Base-by-base conservation (phyloP, 2,888 invertebrate species). In the Ischnus inquisitorius region DNA sequence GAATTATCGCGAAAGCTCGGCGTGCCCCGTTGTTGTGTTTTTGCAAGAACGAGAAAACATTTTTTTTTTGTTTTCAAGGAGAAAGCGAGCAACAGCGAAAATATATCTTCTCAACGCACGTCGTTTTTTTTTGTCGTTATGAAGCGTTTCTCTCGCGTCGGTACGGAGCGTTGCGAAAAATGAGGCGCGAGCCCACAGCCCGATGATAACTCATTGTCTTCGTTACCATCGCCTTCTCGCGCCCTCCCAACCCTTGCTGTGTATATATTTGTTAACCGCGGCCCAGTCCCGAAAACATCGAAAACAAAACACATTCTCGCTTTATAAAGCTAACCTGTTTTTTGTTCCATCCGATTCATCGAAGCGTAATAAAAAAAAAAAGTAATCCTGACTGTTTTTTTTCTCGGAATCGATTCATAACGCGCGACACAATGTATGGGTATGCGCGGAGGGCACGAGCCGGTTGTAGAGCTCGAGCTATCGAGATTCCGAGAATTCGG, bases 371-470 rank as follows among this genome's bases (percentile, higher is more conserved):
- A 34, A 34, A 34, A 34, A 34, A 34, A 34, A 34, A 34, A 34
- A 34, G 34, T 34, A 34, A 34, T 34, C 34, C 34, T 0, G 34
- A 34, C 34, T 34, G 4, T 34, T 34, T 28, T 28, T 12, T 28
- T 68, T n/a, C 48, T 48, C 22, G 12, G 43, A 43, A 12, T 39
- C n/a, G 19, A 65, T 65, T 65, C 25, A 25, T 34, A 16, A 57
- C 34, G 41, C 48, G n/a, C 54, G 60, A 25, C 69, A 81, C 81
- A 81, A 81, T 76, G 76, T 81, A 75, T 12, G 43, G n/a, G 16
- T 4, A 34, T 8, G 34, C 34, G 34, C 34, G 34, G 34, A 34
- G 34, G 34, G 34, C 34, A 34, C 34, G 34, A 34, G 34, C 34
- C 34, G 34, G 34, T 34, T 8, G 34, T 6, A 34, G 34, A 4